A percentile compares a stretch with the other conserved stretches of the same genome.
phyloP scores from a whole-genome alignment of 1,140 invertebrate species.

The Pseudomyrmex concolor region DNA sequence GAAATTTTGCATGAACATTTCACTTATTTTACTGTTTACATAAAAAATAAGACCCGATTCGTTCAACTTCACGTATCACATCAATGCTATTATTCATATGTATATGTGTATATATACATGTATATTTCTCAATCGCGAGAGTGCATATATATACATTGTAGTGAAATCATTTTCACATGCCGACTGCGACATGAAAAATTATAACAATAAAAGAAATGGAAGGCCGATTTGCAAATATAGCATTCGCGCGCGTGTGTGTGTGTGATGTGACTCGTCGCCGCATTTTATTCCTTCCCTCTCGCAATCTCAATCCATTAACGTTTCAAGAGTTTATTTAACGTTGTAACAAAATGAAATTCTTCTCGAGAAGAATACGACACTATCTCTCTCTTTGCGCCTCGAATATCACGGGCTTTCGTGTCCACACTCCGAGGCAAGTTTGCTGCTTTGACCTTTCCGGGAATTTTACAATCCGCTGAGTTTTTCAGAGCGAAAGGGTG shows the following conservation, averaged over 20 bases:
- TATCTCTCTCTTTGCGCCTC: neutral
- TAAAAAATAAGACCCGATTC: conserved; percentile 1
- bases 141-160: neutral
- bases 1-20: neutral
- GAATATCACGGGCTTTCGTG: conserved; percentile 12
- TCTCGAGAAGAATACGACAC: neutral
- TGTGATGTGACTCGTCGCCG: neutral
- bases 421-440: conserved; percentile 38
- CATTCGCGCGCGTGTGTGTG: neutral
- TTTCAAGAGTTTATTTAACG: neutral
- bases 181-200: conserved; percentile 3
- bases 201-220: conserved; percentile 5
- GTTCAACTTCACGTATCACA: neutral
- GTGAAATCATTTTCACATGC: no score
- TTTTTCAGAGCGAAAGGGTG: conserved; percentile 70
- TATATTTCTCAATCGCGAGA: neutral
- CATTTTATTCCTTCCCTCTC: neutral
- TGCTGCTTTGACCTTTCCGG: conserved; percentile 64
- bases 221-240: neutral
- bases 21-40: neutral
- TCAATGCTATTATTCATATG: neutral
- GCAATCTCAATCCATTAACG: conserved; percentile 25
- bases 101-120: neutral
- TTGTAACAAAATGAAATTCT: conserved; percentile 21
- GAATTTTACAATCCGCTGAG: conserved; percentile 63